Base-by-base conservation (phyloP, 2,113 vertebrate genomes). In the Saimiri boliviensis region DNA sequence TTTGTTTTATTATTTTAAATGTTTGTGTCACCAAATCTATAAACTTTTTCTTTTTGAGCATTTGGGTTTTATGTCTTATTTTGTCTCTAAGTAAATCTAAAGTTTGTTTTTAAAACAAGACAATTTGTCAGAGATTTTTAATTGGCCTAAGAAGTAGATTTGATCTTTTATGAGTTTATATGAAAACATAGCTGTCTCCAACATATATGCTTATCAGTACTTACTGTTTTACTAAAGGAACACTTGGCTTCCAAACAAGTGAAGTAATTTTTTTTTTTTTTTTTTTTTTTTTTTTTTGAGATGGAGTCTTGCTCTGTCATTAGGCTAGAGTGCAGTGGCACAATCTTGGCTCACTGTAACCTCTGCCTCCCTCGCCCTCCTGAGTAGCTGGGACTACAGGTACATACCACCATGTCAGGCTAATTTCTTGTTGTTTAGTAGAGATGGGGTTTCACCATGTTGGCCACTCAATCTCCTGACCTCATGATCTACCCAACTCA, bases 21-120 rank as follows among this genome's bases (percentile, higher is more conserved):
- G 8, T 45, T 70, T 19, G 16, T 56, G 4, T 82, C 27, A 76
- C 4, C 40, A 23, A 35, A 42, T 77, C 4, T 37, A 1, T 86
- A 21, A 4, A 14, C 14, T 25, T 66, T 49, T 40, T 21, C 3
- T 54, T 91, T 74, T 40, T 35, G 17, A 70, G 2, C 8, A 66
- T 49, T 88, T 89, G 56, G 23, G 6, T 86, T 66, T 89, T 58
- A 58, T 40, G 2, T 95, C 35, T 86, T 83, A 81, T 84, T 81
- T 94, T 85, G 83, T 63, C 74, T 88, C 80, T 19, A 85, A 85
- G 60, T 63, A 92, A 76, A 71, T 80, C 71, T 30, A 71, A 90
- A 70, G 16, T 45, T 82, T n/a, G 71, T 45, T 68, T 79, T 87
- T 90, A 81, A 89, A 89, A 27, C 21, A 84, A 47, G 14, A 25